These are phyloP conservation scores for Mya arenaria DNA, from an alignment of 1,140 invertebrate genomes.

Conservation along the genomic window DNA sequence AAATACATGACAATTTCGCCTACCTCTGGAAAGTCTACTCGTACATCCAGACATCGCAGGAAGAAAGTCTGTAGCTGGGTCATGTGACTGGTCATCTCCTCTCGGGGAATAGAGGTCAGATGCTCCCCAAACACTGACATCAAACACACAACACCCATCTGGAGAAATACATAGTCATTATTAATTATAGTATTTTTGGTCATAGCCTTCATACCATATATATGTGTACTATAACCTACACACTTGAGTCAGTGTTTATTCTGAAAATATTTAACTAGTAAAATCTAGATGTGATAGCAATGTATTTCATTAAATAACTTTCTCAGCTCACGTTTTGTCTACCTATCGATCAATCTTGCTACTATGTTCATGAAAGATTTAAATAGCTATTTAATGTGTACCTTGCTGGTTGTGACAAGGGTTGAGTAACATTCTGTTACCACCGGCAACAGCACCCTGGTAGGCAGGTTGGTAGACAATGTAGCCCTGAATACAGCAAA, in stretches of 20 bases:
- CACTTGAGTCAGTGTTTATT: too few species aligned
- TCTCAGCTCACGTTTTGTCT: too few species aligned
- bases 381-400: not conserved
- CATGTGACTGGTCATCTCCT: conserved; percentile 86
- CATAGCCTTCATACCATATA: too few species aligned
- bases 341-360: too few species aligned
- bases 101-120: conserved; percentile 84
- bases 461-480: conserved; percentile 86
- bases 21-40: conserved; percentile 75
- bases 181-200: too few species aligned
- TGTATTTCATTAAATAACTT: too few species aligned
- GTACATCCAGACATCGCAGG: conserved; percentile 88
- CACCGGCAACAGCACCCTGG: conserved; percentile 89
- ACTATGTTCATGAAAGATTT: not conserved
- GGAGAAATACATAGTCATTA: not conserved
- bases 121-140: conserved; percentile 89
- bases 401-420: conserved; percentile 82
- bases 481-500: conserved; percentile 84
- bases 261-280: too few species aligned
- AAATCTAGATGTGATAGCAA: too few species aligned
- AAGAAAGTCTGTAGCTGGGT: conserved; percentile 87
- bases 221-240: too few species aligned
- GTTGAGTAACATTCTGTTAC: conserved; percentile 86
- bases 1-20: too few species aligned
- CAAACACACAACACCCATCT: conserved; percentile 85